A percentile compares a stretch with the other conserved stretches of the same genome.
Conservation (phyloP, 2,113 vertebrate species). For the Myotis yumanensis region DNA sequence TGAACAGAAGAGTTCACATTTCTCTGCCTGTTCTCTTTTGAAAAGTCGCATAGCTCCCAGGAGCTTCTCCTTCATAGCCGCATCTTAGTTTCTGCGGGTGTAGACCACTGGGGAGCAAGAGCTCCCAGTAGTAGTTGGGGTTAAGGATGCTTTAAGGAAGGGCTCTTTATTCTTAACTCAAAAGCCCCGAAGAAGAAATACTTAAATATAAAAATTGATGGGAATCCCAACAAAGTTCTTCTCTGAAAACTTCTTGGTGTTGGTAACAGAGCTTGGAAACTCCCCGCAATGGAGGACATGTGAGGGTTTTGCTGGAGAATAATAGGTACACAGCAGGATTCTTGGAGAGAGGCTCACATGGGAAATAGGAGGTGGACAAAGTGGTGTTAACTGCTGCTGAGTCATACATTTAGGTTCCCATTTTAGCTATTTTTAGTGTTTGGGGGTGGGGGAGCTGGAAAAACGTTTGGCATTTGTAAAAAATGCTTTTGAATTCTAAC, state of each 20-base stretch:
- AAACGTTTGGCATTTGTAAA: conserved; percentile 63
- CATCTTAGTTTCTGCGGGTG: not conserved
- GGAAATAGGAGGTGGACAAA: not conserved
- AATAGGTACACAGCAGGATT: not conserved
- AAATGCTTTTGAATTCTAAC: conserved; percentile 47
- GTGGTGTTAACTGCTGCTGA: not conserved
- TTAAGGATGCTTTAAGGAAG: not conserved
- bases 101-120: not conserved
- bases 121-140: not conserved
- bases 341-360: not conserved
- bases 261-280: not conserved
- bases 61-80: not conserved
- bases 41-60: not conserved
- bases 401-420: conserved; percentile 12
- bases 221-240: not conserved
- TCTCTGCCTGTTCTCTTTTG: not conserved
- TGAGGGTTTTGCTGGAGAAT: not conserved
- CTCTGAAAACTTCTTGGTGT: not conserved
- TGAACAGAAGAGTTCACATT: not conserved
- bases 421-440: conserved; percentile 56
- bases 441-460: not conserved
- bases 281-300: not conserved
- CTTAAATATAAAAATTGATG: not conserved
- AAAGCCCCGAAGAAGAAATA: not conserved
- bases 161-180: not conserved